Conservation (phyloP, 2,113 vertebrate species). For the Burhinus oedicnemus region DNA sequence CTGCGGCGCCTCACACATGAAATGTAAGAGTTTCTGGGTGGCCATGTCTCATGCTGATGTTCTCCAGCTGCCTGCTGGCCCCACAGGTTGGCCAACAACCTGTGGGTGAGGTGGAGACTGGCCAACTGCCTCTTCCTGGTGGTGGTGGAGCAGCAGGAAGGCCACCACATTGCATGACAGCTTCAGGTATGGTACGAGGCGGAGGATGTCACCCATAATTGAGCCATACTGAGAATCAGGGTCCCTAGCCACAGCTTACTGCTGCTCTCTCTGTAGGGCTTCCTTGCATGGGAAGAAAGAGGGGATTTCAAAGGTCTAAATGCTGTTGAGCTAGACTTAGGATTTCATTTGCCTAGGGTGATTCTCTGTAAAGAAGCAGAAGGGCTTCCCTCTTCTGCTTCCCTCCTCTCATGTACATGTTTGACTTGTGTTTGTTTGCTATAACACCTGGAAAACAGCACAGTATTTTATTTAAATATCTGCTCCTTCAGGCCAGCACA, state of each 20-base stretch:
- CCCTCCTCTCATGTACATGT: fast-evolving
- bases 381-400: background rate
- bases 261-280: background rate
- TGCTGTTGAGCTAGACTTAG: background rate
- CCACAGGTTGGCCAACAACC: background rate
- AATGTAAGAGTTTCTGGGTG: background rate
- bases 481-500: background rate
- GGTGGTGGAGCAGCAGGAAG: background rate
- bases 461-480: background rate
- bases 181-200: background rate
- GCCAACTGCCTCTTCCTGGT: background rate
- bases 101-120: background rate
- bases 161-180: background rate
- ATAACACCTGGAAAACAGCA: background rate
- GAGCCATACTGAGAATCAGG: background rate
- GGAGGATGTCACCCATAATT: background rate
- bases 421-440: background rate
- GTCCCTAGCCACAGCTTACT: background rate
- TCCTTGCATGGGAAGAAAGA: background rate
- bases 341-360: background rate
- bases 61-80: background rate
- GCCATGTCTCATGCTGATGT: fast-evolving
- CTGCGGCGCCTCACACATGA: fast-evolving
- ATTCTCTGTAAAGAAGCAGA: background rate
- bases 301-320: background rate